phyloP scores from a whole-genome alignment of 1,140 invertebrate species.

The Euwallacea fornicatus region DNA sequence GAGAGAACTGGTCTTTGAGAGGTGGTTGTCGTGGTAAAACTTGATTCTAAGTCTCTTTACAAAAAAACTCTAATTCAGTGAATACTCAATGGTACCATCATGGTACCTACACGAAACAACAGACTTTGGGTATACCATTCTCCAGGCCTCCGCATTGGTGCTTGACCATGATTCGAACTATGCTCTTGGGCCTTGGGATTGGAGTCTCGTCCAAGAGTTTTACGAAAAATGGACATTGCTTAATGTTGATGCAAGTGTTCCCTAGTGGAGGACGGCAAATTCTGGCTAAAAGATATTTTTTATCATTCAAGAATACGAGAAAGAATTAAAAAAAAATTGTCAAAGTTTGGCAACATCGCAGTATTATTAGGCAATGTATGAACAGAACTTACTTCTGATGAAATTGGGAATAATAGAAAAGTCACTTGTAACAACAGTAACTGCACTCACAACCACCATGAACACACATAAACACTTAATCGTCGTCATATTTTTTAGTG shows the following conservation, averaged over 20 bases:
- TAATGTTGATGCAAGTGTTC: slow-evolving; percentile 47
- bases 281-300: not conserved
- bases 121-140: slow-evolving; percentile 41
- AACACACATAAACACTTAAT: too few relatives aligned
- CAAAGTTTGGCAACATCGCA: too few relatives aligned
- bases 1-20: too few relatives aligned
- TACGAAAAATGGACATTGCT: slow-evolving; percentile 43
- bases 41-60: not conserved
- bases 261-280: slow-evolving; percentile 19
- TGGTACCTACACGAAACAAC: slow-evolving; percentile 33
- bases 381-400: too few relatives aligned
- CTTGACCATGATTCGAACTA: slow-evolving; percentile 40
- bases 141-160: slow-evolving; percentile 36
- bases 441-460: too few relatives aligned
- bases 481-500: too few relatives aligned
- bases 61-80: slow-evolving; percentile 4
- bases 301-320: too few relatives aligned
- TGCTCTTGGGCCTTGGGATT: slow-evolving; percentile 43
- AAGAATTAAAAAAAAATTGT: too few relatives aligned
- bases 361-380: too few relatives aligned
- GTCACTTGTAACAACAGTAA: too few relatives aligned
- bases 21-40: too few relatives aligned
- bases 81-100: not conserved
- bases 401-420: too few relatives aligned
- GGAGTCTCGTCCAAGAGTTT: slow-evolving; percentile 42